Base-by-base conservation (phyloP, 2,888 invertebrate species). In the Neelides folsomi region DNA sequence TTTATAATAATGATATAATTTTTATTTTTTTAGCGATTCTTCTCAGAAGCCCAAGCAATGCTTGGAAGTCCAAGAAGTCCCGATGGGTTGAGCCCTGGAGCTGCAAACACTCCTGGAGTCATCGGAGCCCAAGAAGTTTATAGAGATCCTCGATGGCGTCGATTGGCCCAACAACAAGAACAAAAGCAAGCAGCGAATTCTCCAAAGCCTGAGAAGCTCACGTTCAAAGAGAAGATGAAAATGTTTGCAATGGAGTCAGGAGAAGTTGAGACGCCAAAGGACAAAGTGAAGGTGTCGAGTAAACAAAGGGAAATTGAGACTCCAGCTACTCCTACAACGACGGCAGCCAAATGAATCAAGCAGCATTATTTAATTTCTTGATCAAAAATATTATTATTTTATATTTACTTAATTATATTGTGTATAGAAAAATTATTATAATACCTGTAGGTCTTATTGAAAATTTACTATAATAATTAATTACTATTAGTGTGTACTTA, bases 151-250 rank as follows among this genome's bases (percentile, higher is more conserved):
- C 78, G 94, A 62, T 77, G 83, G 66, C 80, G 85, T 53, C 82
- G 90, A n/a, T 74, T 92, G 63, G 88, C 87, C 2, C 86, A 88
- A 70, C 79, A 81, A 66, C 80, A 81, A 65, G 78, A 79, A 57
- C 78, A 80, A 62, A 78, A 79, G 64, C 74, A 75, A 63, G 72
- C 76, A 60, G 79, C 83, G 51, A 63, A 68, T 62, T 64, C 68
- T 49, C 79, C 81, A 52, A 79, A 86, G 57, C 89, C 89, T 2
- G 94, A 95, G 70, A 89, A 93, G 67, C 77, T 97, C 56, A 89
- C 89, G 53, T 98, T 98, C 74, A 86, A 92, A 71, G 97, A 98
- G 72, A 98, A 98, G 74, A 97, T 97, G 94, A 92, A 92, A 74
- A 90, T 95, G 87, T 98, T 98, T 75, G 97, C 95, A 41, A 81